Evolutionary conservation across 2,888 invertebrate species (phyloP).

Genomic region (Lymantria monacha): DNA sequence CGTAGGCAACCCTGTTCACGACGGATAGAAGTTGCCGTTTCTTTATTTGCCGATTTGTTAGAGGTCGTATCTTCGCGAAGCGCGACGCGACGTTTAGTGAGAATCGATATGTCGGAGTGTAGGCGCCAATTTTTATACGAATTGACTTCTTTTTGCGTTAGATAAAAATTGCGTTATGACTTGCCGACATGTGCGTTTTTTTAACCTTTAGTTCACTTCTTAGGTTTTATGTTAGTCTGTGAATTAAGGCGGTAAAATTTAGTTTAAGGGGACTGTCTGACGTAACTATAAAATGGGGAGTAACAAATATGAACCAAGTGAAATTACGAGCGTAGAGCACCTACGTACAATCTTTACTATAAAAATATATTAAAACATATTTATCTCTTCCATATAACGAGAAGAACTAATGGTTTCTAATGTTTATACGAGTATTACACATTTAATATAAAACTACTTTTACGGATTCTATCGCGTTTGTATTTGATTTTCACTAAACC

Average conservation of each 20-base stretch:
- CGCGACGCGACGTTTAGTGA: conserved; percentile 17
- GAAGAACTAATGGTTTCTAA: too few relatives aligned
- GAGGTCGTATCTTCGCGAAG: conserved; percentile 22
- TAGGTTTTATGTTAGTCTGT: not conserved
- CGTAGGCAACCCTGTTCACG: conserved; percentile 16
- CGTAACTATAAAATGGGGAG: too few relatives aligned
- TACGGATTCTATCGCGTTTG: too few relatives aligned
- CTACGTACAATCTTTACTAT: too few relatives aligned
- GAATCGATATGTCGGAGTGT: conserved; percentile 15
- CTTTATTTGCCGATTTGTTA: conserved; percentile 36
- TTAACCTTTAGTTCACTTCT: not conserved
- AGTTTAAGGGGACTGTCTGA: too few relatives aligned
- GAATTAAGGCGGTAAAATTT: not conserved
- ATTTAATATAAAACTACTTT: too few relatives aligned
- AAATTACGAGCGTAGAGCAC: too few relatives aligned
- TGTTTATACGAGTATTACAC: too few relatives aligned
- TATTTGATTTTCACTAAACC: too few relatives aligned
- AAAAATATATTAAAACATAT: too few relatives aligned
- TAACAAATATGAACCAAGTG: too few relatives aligned
- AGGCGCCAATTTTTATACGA: conserved; percentile 1
- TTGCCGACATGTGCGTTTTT: not conserved
- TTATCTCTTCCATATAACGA: too few relatives aligned
- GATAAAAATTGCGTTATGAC: not conserved
- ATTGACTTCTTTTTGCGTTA: not conserved
- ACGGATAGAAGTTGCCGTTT: conserved; percentile 27